Conservation (phyloP, 2,797 vertebrate genomes). For the Bucorvus abyssinicus region DNA sequence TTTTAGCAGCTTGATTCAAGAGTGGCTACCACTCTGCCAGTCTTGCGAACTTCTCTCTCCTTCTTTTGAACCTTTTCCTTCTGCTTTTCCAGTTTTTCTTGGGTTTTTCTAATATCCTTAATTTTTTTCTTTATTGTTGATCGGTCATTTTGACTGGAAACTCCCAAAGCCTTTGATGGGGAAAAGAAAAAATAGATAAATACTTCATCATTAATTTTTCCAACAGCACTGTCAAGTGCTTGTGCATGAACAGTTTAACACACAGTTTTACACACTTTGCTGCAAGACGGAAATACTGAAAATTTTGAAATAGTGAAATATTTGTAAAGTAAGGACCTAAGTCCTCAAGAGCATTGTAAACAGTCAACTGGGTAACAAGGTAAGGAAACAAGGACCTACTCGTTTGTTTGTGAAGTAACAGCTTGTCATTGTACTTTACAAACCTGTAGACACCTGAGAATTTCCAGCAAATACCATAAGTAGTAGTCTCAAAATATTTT, state of each 20-base stretch:
- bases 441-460: neutral
- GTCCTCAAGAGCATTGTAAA: neutral
- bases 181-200: neutral
- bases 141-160: constrained; percentile 88
- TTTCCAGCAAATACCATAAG: neutral
- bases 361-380: neutral
- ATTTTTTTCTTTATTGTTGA: constrained; percentile 91
- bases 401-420: neutral
- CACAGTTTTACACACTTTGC: neutral
- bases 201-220: neutral
- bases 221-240: neutral
- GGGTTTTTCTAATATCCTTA: constrained; percentile 88
- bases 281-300: neutral
- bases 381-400: neutral
- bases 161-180: constrained; percentile 79
- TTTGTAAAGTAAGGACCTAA: neutral
- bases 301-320: neutral
- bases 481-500: neutral
- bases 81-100: constrained; percentile 91
- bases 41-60: constrained; percentile 84
- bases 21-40: constrained; percentile 76
- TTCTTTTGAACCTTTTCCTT: constrained; percentile 81
- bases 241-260: neutral
- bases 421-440: neutral
- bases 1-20: constrained; percentile 86